phyloP scores from a whole-genome alignment of 2,888 invertebrate genomes.

The Dorcus hopei region DNA sequence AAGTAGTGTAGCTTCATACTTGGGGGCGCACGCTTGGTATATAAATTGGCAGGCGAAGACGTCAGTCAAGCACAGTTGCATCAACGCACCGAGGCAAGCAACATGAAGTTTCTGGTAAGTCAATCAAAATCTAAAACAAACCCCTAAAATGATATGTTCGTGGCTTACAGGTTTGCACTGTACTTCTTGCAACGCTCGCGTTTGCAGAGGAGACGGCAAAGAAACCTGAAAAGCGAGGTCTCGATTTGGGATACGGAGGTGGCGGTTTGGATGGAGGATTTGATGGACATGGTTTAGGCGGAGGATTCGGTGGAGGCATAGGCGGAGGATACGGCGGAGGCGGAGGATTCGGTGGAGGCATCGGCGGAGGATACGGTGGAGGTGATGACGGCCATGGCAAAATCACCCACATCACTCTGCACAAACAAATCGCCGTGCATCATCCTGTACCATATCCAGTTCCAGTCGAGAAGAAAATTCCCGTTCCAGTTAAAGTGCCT shows the following conservation, averaged over 20 bases:
- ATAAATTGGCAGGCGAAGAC: conserved; percentile 8
- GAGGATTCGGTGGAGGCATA: conserved; percentile 15
- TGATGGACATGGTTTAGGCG: conserved; percentile 12
- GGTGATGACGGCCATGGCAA: conserved; percentile 15
- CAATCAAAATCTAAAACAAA: neutral
- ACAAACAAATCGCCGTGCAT: conserved; percentile 14
- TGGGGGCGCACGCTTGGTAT: conserved; percentile 18
- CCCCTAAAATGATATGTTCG: neutral
- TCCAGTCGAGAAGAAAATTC: conserved; percentile 15
- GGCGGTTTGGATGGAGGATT: conserved; percentile 15
- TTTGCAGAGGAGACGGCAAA: conserved; percentile 12
- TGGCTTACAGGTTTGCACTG: conserved; percentile 14
- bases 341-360: neutral
- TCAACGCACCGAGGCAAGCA: conserved; percentile 23
- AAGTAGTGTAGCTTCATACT: conserved; percentile 18
- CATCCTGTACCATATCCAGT: conserved; percentile 16
- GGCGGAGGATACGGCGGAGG: conserved; percentile 13
- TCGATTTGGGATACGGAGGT: conserved; percentile 14
- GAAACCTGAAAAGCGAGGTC: conserved; percentile 16
- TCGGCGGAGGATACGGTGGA: conserved; percentile 7
- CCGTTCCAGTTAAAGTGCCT: conserved; percentile 14
- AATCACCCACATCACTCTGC: conserved; percentile 18
- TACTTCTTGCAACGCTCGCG: conserved; percentile 11
- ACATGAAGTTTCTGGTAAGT: conserved; percentile 22
- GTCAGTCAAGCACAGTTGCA: conserved; percentile 16